These are phyloP conservation scores for Urocolius indicus DNA, from an alignment of 2,113 vertebrate species.

Conservation along the genomic window DNA sequence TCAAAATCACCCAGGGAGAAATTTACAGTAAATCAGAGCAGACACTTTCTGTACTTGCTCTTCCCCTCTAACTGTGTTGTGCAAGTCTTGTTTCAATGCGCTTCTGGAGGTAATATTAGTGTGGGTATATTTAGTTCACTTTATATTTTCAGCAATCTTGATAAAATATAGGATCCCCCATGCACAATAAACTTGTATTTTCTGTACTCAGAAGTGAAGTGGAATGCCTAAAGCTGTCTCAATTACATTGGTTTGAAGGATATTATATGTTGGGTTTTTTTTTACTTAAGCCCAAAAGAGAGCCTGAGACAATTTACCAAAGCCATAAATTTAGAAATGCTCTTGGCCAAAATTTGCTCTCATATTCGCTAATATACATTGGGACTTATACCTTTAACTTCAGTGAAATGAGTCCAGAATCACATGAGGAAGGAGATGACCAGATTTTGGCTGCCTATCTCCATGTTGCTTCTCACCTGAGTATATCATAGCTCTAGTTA, in stretches of 20 bases:
- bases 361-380: background rate
- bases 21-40: slow-evolving; percentile 45
- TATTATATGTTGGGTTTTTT: background rate
- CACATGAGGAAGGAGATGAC: background rate
- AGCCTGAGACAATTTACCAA: background rate
- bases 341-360: background rate
- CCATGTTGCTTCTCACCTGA: background rate
- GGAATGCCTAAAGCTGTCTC: background rate
- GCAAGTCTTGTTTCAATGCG: slow-evolving; percentile 7
- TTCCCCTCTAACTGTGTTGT: background rate
- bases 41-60: background rate
- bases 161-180: slow-evolving; percentile 33
- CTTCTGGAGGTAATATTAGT: background rate
- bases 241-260: background rate
- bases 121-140: background rate
- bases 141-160: slow-evolving; percentile 26
- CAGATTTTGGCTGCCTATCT: background rate
- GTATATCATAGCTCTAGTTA: background rate
- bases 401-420: background rate
- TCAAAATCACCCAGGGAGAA: slow-evolving; percentile 39
- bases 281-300: background rate
- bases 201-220: background rate
- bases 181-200: background rate
- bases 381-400: background rate
- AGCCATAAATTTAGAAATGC: background rate